Base-by-base conservation (phyloP, 2,888 invertebrate species). In the Acleris cristana region DNA sequence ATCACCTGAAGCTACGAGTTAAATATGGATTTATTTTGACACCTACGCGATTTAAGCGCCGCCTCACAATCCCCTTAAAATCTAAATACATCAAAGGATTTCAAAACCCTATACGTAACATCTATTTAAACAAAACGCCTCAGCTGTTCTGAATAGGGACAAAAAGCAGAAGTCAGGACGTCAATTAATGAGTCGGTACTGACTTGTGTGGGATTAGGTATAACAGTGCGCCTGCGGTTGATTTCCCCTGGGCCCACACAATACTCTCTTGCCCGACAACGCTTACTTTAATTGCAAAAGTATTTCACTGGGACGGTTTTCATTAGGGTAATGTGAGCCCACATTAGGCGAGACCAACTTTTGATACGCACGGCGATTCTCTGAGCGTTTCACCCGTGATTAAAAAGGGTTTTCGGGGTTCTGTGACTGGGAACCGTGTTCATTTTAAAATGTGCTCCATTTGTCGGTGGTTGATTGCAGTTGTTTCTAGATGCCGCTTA, bases 201-300 rank as follows among this genome's bases (percentile, higher is more conserved):
- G 76, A 75, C 78, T 76, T 72, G 73, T 73, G 72, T 70, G 72
- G 73, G 74, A 78, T 81, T 80, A 78, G 74, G 74, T 73, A 74
- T 71, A 68, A 76, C 77, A 71, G 52, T 61, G 72, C 72, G 74
- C 72, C 74, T 78, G 79, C 65, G 77, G 82, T 78, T 85, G 84
- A 86, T 86, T 86, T 86, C 86, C 86, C 86, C 14, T 30, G 75
- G 73, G 84, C 49, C 52, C 64, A 75, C 74, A 80, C 78, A 81
- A 78, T 79, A 76, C 75, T 73, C 71, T 65, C 69, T 69, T 68
- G 72, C 72, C 70, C 70, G 71, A 75, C 79, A 79, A 70, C 80
- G 83, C 81, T 85, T 82, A 83, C 79, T 84, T 83, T 84, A 84
- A 86, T 84, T 84, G 81, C 78, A 73, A 81, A 83, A 82, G 84